Percentiles rank a stretch among this genome's conserved stretches.
Evolutionary conservation across 2,888 invertebrate genomes (phyloP).

Genomic region (Pedicia rivosa): DNA sequence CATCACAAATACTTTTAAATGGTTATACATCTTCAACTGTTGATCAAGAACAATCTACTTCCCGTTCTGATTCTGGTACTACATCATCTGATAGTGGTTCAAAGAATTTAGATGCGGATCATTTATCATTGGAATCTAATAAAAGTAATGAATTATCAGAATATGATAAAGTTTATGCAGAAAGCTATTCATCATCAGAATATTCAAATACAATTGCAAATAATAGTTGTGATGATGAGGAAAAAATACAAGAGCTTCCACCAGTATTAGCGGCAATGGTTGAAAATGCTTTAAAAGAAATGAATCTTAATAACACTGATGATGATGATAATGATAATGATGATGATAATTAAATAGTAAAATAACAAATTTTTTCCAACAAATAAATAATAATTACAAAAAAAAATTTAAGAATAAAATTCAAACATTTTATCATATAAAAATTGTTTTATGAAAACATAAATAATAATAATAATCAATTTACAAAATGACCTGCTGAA

Average conservation of each 20-base stretch:
- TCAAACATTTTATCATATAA: too few relatives aligned
- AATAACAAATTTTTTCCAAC: too few relatives aligned
- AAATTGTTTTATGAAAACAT: too few relatives aligned
- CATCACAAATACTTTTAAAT: slow-evolving; percentile 48
- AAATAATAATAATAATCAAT: too few relatives aligned
- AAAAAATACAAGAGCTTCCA: slow-evolving; percentile 35
- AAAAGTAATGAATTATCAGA: slow-evolving; percentile 26
- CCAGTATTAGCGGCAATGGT: slow-evolving; percentile 43
- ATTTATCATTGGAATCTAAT: slow-evolving; percentile 24
- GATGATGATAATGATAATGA: neutral
- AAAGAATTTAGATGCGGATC: slow-evolving; percentile 11
- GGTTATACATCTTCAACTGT: slow-evolving; percentile 38
- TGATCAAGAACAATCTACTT: slow-evolving; percentile 26
- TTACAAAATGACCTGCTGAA: too few relatives aligned
- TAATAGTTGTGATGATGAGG: slow-evolving; percentile 7
- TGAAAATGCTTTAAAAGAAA: slow-evolving; percentile 35
- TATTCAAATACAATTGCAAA: slow-evolving; percentile 1
- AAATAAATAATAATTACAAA: too few relatives aligned
- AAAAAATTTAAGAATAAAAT: too few relatives aligned
- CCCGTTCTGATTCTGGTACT: slow-evolving; percentile 26
- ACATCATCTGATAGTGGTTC: slow-evolving; percentile 20
- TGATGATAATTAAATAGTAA: too few relatives aligned
- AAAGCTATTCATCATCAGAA: too few relatives aligned
- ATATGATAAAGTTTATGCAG: slow-evolving; percentile 18
- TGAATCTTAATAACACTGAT: slow-evolving; percentile 22